phyloP scores from a whole-genome alignment of 2,797 vertebrate genomes.

The Danio jaintianensis region DNA sequence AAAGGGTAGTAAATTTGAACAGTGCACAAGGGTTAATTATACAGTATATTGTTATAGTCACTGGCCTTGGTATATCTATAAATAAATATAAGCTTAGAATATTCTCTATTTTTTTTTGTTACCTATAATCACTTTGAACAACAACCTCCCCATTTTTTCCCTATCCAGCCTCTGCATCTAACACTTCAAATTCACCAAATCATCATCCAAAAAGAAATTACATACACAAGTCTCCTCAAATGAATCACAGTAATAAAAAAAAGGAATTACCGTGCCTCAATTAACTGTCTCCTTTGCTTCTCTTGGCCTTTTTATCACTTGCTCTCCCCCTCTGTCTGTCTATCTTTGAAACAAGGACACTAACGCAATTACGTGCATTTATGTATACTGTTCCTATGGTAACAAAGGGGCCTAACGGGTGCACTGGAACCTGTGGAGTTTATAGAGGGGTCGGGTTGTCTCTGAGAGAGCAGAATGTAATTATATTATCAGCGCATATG shows the following conservation, averaged over 20 bases:
- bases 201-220: neutral
- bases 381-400: constrained; percentile 72
- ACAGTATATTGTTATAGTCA: no score
- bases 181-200: neutral
- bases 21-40: no score
- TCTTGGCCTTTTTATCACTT: constrained; percentile 11
- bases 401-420: constrained; percentile 58
- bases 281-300: neutral
- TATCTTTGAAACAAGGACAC: constrained; percentile 38
- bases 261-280: neutral
- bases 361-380: constrained; percentile 63
- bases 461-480: constrained; percentile 19
- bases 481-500: constrained; percentile 6
- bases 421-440: constrained; percentile 48
- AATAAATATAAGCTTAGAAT: no score
- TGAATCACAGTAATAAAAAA: neutral
- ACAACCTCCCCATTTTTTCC: neutral
- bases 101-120: neutral
- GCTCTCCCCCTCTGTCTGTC: neutral
- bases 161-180: neutral
- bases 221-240: neutral
- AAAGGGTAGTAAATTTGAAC: no score
- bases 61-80: no score
- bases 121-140: neutral
- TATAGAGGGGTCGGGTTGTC: constrained; percentile 4